Conservation (phyloP, 2,888 invertebrate species). For the Vannuccia rotundouncinata region DNA sequence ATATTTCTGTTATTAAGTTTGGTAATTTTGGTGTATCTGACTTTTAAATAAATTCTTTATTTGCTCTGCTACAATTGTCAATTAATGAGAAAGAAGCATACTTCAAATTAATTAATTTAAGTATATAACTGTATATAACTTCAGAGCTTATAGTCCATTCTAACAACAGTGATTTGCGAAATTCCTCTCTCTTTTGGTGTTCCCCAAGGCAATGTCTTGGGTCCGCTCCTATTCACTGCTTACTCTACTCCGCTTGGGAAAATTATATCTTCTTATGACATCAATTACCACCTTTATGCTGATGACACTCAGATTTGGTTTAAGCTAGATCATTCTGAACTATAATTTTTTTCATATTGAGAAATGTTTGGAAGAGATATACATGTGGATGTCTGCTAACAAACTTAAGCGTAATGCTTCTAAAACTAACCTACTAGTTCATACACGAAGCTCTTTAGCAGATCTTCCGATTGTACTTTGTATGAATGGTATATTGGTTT, state of each 20-base stretch:
- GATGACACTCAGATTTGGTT: constrained; percentile 3
- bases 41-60: no score
- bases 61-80: no score
- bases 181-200: background rate
- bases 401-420: background rate
- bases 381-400: background rate
- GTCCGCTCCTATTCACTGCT: constrained; percentile 12
- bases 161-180: background rate
- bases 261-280: background rate
- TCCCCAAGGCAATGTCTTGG: background rate
- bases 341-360: background rate
- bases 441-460: background rate
- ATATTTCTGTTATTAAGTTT: no score
- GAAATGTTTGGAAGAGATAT: background rate
- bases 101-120: no score
- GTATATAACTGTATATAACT: no score
- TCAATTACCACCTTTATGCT: background rate
- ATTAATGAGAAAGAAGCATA: no score
- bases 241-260: background rate
- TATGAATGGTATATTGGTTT: background rate
- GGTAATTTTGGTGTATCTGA: no score
- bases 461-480: background rate
- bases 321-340: background rate
- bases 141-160: background rate
- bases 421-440: background rate